These are phyloP conservation scores for Clarias macrocephalus DNA, from an alignment of 2,113 vertebrate species.

Conservation along the genomic window DNA sequence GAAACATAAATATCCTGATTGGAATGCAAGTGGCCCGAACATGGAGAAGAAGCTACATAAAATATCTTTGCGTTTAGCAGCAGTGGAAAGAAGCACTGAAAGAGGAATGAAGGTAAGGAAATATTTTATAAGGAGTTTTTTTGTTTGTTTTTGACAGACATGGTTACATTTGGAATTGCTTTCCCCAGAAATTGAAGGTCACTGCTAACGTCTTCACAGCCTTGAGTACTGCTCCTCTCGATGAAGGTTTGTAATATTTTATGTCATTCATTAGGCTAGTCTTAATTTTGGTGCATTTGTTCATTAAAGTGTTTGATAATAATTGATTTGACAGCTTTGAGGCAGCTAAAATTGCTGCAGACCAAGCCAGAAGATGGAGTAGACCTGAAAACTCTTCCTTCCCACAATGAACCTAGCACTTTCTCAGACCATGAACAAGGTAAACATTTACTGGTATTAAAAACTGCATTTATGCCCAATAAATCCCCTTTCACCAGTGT, in stretches of 20 bases:
- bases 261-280: neutral
- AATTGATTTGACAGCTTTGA: slow-evolving; percentile 18
- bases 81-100: slow-evolving; percentile 22
- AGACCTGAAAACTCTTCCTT: neutral
- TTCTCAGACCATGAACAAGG: neutral
- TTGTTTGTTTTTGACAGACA: neutral
- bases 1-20: slow-evolving; percentile 34
- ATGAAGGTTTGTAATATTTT: neutral
- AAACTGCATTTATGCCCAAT: neutral
- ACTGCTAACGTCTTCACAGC: slow-evolving; percentile 15
- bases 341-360: slow-evolving; percentile 14
- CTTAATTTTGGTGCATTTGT: neutral
- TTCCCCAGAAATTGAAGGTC: slow-evolving; percentile 25
- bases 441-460: neutral
- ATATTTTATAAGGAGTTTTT: neutral
- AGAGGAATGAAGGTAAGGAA: slow-evolving; percentile 36
- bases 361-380: neutral
- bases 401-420: neutral
- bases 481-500: too few relatives aligned
- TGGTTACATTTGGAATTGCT: too few relatives aligned
- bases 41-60: slow-evolving; percentile 20
- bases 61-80: slow-evolving; percentile 11
- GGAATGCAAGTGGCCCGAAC: neutral
- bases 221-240: slow-evolving; percentile 3
- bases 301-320: neutral